These are phyloP conservation scores for Athene noctua DNA, from an alignment of 2,113 vertebrate species.

Conservation along the genomic window DNA sequence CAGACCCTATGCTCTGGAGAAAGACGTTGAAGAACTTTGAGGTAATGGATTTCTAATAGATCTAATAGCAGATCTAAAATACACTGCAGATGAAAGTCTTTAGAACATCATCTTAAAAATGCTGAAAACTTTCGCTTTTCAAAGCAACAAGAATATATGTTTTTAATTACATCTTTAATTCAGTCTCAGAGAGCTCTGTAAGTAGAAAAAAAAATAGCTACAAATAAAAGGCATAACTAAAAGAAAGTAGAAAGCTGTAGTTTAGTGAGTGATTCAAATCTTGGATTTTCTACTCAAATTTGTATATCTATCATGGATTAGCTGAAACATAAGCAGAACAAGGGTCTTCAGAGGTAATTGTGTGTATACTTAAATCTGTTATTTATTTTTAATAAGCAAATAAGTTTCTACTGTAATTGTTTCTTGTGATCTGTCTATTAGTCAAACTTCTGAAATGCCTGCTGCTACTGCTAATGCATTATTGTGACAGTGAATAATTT, in stretches of 20 bases:
- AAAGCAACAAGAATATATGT: not conserved
- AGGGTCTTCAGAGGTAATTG: not conserved
- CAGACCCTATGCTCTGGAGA: constrained; percentile 88
- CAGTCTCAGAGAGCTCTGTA: not conserved
- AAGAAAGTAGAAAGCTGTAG: not conserved
- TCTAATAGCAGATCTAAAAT: not conserved
- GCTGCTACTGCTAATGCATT: not conserved
- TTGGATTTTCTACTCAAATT: not conserved
- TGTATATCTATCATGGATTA: not conserved
- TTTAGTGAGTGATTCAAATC: not conserved
- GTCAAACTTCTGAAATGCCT: not conserved
- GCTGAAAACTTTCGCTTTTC: not conserved
- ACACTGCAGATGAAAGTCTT: not conserved
- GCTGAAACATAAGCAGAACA: not conserved
- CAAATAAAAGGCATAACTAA: not conserved
- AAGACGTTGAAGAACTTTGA: constrained; percentile 92
- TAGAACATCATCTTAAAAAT: not conserved
- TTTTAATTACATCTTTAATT: not conserved
- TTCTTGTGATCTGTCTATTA: not conserved
- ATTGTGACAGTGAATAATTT: not conserved
- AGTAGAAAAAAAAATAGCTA: not conserved
- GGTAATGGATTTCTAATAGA: constrained; percentile 65
- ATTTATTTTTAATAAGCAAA: not conserved
- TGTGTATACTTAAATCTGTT: not conserved
- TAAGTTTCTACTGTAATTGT: not conserved